Percentiles rank a stretch among this genome's conserved stretches.
These are phyloP conservation scores for Loris lydekkerianus DNA, from an alignment of 2,797 vertebrate genomes.

Conservation along the genomic window DNA sequence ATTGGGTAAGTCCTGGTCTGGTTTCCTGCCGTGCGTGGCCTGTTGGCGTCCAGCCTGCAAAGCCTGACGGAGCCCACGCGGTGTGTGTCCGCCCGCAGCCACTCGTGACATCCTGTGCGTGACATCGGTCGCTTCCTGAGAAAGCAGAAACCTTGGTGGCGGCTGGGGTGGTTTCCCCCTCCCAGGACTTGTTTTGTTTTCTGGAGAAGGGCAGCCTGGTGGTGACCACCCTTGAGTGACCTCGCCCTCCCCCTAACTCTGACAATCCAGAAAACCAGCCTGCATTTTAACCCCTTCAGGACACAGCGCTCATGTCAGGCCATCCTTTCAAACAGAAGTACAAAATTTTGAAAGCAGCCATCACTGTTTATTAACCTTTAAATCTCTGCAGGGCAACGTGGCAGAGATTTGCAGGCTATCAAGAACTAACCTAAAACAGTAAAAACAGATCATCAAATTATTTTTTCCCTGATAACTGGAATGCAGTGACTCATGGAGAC, in stretches of 20 bases:
- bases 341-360: background rate
- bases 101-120: background rate
- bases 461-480: too few species aligned
- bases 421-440: background rate
- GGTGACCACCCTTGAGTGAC: background rate
- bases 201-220: background rate
- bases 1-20: constrained; percentile 86
- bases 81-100: background rate
- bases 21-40: rapidly evolving
- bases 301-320: background rate
- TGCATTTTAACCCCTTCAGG: background rate
- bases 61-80: background rate
- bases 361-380: background rate
- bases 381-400: background rate
- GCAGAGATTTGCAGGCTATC: background rate
- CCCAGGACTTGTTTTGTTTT: background rate
- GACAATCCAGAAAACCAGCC: background rate
- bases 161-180: background rate
- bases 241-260: too few species aligned
- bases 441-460: background rate
- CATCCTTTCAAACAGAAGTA: background rate
- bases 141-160: rapidly evolving
- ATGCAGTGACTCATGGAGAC: background rate
- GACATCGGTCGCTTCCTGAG: background rate
- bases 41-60: background rate